Base-by-base conservation (phyloP, 2,113 vertebrate genomes). In the Aphyosemion australe region DNA sequence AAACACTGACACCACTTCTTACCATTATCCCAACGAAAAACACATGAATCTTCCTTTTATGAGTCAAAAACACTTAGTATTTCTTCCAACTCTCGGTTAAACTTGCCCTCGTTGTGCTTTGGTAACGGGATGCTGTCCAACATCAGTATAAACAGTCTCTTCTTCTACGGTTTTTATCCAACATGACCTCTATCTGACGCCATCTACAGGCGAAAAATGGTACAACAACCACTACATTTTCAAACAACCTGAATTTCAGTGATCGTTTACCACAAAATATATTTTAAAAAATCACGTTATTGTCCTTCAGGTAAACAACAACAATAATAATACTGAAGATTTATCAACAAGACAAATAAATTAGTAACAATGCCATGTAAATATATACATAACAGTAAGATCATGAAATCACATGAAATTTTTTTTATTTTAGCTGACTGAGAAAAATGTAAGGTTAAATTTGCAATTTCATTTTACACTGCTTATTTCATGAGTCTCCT, bases 101-200 rank as follows among this genome's bases (percentile, higher is more conserved):
- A 21, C 1, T 5, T 42, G 2, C 19, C 34, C 42, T 47, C n/a
- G 7, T 16, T 6, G 18, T 46, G 15, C 0, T 1, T 6, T 1
- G 34, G 12, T 42, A 2, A 49, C 39, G 0, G 10, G 47, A 72
- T 49, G n/a, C 6, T 31, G 31, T 12, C 7, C 7, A 50, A 20
- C 18, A 32, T 48, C 16, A 67, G 20, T 19, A 41, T 65, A 75
- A 58, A 54, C 50, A 31, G 48, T 41, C 4, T 37, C 79, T 78
- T 85, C 82, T 75, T 85, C 80, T 75, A 42, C 45, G 48, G 0
- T 61, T 45, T 4, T 15, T 19, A 61, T 77, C 56, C 1, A 26
- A 12, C 58, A 16, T 1, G 3, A 50, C 5, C 0, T 13, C 0
- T 1, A 0, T 2, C 0, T 2, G 61, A 3, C 60, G 78, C 71